These are phyloP conservation scores for Alcis repandata DNA, from an alignment of 2,888 invertebrate species.

Conservation along the genomic window DNA sequence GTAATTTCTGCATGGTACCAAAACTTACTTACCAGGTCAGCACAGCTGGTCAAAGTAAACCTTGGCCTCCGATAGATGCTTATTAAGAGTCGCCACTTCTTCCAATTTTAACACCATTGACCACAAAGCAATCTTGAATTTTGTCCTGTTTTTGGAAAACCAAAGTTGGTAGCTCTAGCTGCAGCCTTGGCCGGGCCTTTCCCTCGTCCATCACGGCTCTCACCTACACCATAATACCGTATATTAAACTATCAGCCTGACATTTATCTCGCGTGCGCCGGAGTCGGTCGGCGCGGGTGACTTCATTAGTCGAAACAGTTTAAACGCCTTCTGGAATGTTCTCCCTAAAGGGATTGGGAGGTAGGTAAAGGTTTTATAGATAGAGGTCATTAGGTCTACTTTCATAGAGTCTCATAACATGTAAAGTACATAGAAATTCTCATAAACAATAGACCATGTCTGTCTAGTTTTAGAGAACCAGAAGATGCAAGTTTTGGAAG, in stretches of 20 bases:
- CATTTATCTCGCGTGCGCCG: constrained; percentile 66
- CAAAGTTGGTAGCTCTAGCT: constrained; percentile 41
- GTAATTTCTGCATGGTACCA: too few species aligned
- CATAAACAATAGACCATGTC: too few species aligned
- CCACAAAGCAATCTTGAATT: background rate
- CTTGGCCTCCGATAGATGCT: background rate
- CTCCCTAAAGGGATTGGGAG: constrained; percentile 19
- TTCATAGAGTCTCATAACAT: background rate
- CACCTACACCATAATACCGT: constrained; percentile 73
- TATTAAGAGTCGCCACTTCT: background rate
- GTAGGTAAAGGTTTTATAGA: background rate
- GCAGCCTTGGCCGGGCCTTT: constrained; percentile 82
- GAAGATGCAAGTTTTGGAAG: constrained; percentile 11
- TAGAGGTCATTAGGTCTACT: background rate
- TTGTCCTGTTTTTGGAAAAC: constrained; percentile 11
- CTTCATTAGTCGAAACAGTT: constrained; percentile 36
- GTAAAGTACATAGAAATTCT: background rate
- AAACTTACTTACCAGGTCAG: too few species aligned
- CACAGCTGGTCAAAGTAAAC: background rate
- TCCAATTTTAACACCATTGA: background rate
- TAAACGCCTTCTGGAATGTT: constrained; percentile 37
- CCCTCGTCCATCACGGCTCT: constrained; percentile 84
- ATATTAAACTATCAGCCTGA: constrained; percentile 77
- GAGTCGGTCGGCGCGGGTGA: constrained; percentile 29
- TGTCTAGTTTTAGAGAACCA: background rate